Percentiles rank a stretch among this genome's conserved stretches.
phyloP scores from a whole-genome alignment of 1,140 invertebrate species.

The Drosophila kurseongensis region DNA sequence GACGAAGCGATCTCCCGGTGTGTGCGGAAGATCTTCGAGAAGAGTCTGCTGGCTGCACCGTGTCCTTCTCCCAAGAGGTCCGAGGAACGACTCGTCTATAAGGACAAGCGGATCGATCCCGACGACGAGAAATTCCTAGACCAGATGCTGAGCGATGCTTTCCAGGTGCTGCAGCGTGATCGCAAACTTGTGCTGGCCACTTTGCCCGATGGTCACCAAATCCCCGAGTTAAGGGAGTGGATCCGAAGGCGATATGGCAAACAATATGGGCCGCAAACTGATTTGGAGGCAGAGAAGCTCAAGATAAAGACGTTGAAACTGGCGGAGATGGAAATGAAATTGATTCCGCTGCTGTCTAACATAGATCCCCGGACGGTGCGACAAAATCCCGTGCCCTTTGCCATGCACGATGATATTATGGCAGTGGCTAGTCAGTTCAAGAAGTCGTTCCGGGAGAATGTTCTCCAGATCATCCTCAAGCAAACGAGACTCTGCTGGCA shows the following conservation, averaged over 20 bases:
- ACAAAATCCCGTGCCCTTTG: neutral
- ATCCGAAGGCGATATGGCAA: constrained; percentile 16
- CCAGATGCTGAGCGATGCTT: constrained; percentile 24
- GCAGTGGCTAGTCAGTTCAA: neutral
- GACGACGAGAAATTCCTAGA: constrained; percentile 25
- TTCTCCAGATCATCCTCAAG: constrained; percentile 13
- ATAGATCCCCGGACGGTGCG: neutral
- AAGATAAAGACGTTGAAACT: neutral
- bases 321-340: constrained; percentile 2
- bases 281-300: neutral
- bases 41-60: constrained; percentile 1
- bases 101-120: constrained; percentile 3
- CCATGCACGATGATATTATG: neutral
- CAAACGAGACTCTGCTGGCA: constrained; percentile 18
- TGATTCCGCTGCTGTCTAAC: neutral
- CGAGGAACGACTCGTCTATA: neutral
- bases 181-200: constrained; percentile 16
- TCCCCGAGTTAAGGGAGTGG: constrained; percentile 28
- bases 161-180: neutral
- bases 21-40: constrained; percentile 19
- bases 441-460: constrained; percentile 1
- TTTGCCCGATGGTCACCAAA: constrained; percentile 11
- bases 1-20: constrained; percentile 10
- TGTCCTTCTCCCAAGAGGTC: neutral
- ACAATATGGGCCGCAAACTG: neutral